phyloP scores from a whole-genome alignment of 2,888 invertebrate genomes.

The Coremacera marginata region DNA sequence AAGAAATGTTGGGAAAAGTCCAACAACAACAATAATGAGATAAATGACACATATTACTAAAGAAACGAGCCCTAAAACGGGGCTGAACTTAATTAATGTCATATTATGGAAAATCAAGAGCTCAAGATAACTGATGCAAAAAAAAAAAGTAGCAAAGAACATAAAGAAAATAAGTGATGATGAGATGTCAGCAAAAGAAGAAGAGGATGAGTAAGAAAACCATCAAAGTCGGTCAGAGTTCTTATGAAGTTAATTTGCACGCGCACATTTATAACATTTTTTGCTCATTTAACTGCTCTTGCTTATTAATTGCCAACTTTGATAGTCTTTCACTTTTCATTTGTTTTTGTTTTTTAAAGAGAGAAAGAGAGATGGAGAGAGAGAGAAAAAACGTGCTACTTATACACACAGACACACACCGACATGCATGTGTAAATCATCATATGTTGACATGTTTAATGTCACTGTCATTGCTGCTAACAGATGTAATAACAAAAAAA shows the following conservation, averaged over 20 bases:
- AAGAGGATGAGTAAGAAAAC: neutral
- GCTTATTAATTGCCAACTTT: neutral
- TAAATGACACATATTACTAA: neutral
- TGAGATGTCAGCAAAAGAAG: neutral
- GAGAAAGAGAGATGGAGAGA: neutral
- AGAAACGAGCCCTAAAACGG: neutral
- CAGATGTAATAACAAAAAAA: neutral
- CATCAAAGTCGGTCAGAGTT: neutral
- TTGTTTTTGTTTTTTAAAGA: neutral
- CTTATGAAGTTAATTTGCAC: neutral
- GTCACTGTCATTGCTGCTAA: slow-evolving; percentile 17
- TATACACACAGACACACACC: neutral
- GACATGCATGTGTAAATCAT: slow-evolving; percentile 8
- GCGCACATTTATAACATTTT: neutral
- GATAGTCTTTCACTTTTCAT: neutral
- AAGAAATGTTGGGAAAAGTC: neutral
- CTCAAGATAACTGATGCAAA: neutral
- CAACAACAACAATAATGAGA: neutral
- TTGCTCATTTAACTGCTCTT: neutral
- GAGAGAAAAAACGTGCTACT: neutral
- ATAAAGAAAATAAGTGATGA: neutral
- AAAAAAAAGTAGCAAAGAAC: neutral
- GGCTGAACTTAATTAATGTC: slow-evolving; percentile 13
- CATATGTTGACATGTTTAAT: slow-evolving; percentile 23
- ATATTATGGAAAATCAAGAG: neutral